phyloP scores from a whole-genome alignment of 2,888 invertebrate genomes.

The Chymomyza caudatula region DNA sequence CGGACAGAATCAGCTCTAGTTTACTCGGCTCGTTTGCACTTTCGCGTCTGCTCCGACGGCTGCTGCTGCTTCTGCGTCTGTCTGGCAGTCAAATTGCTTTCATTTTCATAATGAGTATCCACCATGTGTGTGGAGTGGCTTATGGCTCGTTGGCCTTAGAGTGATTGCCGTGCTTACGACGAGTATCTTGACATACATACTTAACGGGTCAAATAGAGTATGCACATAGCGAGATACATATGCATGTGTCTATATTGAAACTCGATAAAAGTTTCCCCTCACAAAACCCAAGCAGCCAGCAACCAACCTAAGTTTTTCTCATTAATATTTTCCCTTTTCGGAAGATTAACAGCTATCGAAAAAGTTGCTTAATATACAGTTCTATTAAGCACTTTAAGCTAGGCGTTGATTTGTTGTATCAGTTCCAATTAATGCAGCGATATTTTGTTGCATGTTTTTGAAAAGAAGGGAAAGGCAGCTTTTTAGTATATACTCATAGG shows the following conservation, averaged over 20 bases:
- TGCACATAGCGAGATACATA: no score
- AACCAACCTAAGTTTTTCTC: conserved; percentile 60
- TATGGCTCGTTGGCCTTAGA: conserved; percentile 21
- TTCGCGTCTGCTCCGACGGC: conserved; percentile 15
- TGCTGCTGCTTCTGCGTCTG: conserved; percentile 13
- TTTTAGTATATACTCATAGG: neutral
- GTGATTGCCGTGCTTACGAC: conserved; percentile 36
- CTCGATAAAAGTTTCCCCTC: conserved; percentile 46
- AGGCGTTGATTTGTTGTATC: conserved; percentile 46
- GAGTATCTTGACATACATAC: conserved; percentile 31
- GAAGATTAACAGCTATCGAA: conserved; percentile 52
- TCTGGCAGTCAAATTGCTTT: conserved; percentile 47
- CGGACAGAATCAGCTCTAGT: neutral
- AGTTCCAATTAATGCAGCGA: conserved; percentile 26
- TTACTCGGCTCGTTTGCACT: conserved; percentile 23
- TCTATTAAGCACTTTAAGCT: neutral
- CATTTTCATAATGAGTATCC: conserved; percentile 63
- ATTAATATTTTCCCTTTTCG: conserved; percentile 67
- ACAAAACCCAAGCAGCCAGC: conserved; percentile 1
- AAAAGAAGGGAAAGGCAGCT: conserved; percentile 13
- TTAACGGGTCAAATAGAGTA: conserved; percentile 1
- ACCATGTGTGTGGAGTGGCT: conserved; percentile 21
- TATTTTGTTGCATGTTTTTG: conserved; percentile 47
- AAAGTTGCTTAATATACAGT: conserved; percentile 23
- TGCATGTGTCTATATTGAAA: conserved; percentile 36